Base-by-base conservation (phyloP, 2,797 vertebrate genomes). In the Fringilla coelebs region DNA sequence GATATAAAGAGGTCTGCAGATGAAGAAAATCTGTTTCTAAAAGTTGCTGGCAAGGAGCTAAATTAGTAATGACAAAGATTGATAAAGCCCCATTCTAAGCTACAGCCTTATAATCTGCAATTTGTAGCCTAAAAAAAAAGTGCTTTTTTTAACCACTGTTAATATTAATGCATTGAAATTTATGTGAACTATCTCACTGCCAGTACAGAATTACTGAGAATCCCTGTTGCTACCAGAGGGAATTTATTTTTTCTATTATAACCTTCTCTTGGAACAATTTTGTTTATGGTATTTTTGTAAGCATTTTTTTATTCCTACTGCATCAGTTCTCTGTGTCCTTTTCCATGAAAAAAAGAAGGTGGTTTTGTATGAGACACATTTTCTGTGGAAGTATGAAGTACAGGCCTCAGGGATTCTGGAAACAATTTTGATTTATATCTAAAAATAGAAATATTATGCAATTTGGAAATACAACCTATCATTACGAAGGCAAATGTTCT, bases 401-500 rank as follows among this genome's bases (percentile, higher is more conserved):
- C 18, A 87, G 72, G 40, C 84, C 78, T 89, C 52, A 26, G 78
- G 65, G 89, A 76, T 89, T 89, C 72, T 94, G 87, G 78, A 93
- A 94, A 88, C 61, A 41, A 77, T 88, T 94, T 73, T 89, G 63
- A 76, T 85, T 83, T 93, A n/a, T 63, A 48, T 62, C 57, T 95
- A 85, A 92, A 95, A 88, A 88, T 74, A 90, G 68, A 82, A 87
- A 29, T 83, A 61, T 79, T 92, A 78, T 61, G 51, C 88, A 74
- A 46, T 94, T 83, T 91, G 60, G 89, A 92, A 93, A 85, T 76
- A 49, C 31, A 89, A 17, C 45, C 84, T 91, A 36, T 74, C 38
- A 93, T 96, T 95, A 93, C 57, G 75, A 89, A 93, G 41, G 93
- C 75, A 94, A 93, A 90, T 92, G 61, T 32, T 90, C 48, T 90